Percentiles rank a stretch among this genome's conserved stretches.
Conservation (phyloP, 1,140 invertebrate species). For the Drosophila ironensis region DNA sequence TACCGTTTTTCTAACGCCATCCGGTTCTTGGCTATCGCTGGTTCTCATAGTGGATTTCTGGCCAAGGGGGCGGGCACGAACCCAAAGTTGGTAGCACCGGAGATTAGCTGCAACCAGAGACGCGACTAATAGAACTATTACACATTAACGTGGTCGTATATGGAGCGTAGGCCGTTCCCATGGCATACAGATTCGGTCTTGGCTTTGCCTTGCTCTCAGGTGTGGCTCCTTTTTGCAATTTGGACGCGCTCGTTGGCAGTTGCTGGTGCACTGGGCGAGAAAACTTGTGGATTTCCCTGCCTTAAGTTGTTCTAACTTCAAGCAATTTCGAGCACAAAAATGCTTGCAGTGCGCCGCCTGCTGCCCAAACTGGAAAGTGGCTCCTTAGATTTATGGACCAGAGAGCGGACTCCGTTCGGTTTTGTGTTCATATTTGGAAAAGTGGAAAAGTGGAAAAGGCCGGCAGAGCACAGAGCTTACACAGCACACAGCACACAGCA, state of each 20-base stretch:
- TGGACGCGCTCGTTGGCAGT: conserved; percentile 52
- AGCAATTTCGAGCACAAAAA: no score
- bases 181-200: conserved; percentile 21
- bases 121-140: conserved; percentile 76
- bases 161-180: conserved; percentile 66
- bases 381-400: conserved; percentile 62
- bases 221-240: conserved; percentile 19
- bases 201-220: conserved; percentile 22
- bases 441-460: conserved; percentile 12
- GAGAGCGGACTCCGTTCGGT: conserved; percentile 4
- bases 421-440: conserved; percentile 40
- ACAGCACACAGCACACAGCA: background rate
- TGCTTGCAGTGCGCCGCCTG: background rate
- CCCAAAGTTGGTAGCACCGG: conserved; percentile 68
- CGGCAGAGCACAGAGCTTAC: background rate
- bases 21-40: conserved; percentile 67
- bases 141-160: conserved; percentile 59
- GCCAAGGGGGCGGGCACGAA: background rate
- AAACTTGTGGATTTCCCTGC: background rate
- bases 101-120: conserved; percentile 71
- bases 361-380: conserved; percentile 58
- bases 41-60: conserved; percentile 59
- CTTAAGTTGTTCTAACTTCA: no score
- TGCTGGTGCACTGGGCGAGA: conserved; percentile 12
- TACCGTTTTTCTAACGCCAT: conserved; percentile 38